phyloP scores from a whole-genome alignment of 1,140 invertebrate species.

The Drosophila willistoni region DNA sequence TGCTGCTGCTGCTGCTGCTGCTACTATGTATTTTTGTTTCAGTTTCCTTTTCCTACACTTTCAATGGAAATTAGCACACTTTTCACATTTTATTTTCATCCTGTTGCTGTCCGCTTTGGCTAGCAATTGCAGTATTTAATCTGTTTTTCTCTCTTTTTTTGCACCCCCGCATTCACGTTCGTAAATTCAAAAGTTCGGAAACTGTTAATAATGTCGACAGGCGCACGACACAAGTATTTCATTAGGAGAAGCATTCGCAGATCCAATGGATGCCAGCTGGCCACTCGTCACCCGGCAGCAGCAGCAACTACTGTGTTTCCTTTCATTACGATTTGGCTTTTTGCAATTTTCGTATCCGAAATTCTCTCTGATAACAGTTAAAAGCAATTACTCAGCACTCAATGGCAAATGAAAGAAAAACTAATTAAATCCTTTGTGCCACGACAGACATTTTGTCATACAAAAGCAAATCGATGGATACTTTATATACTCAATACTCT shows the following conservation, averaged over 20 bases:
- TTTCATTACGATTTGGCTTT: constrained; percentile 56
- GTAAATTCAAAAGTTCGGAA: constrained; percentile 75
- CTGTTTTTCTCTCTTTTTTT: constrained; percentile 23
- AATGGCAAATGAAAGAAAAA: constrained; percentile 75
- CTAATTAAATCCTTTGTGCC: constrained; percentile 81
- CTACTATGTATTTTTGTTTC: constrained; percentile 1
- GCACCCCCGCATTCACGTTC: constrained; percentile 24
- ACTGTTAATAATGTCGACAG: constrained; percentile 79
- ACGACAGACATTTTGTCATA: constrained; percentile 43
- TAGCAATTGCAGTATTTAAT: constrained; percentile 50
- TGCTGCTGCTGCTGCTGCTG: constrained; percentile 12
- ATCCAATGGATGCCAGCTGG: constrained; percentile 25
- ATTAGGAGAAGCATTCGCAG: constrained; percentile 56
- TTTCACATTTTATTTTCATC: constrained; percentile 61
- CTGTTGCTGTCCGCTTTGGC: constrained; percentile 26
- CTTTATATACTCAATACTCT: not conserved
- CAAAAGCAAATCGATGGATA: constrained; percentile 21
- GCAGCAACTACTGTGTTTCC: constrained; percentile 25
- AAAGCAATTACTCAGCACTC: constrained; percentile 70
- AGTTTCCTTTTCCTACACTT: constrained; percentile 20
- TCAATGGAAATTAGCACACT: constrained; percentile 73
- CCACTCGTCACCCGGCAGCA: constrained; percentile 8
- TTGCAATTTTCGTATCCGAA: constrained; percentile 48
- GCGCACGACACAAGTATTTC: constrained; percentile 79
- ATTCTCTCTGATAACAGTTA: constrained; percentile 56